phyloP scores from a whole-genome alignment of 2,113 vertebrate genomes.

The Cinclus mexicanus region DNA sequence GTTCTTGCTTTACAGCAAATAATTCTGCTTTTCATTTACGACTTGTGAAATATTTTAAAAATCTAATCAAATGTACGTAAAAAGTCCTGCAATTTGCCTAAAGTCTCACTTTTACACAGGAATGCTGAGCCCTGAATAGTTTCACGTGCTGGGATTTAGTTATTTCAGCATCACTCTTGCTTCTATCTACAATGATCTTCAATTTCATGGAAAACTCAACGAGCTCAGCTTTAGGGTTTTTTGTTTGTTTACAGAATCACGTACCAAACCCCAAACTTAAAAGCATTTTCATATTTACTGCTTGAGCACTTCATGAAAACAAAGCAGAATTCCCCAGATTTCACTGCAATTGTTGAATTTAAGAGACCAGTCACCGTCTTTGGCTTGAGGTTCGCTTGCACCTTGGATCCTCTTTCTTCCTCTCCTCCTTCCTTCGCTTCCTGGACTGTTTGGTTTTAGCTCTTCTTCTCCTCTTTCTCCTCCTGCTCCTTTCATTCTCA shows the following conservation, averaged over 20 bases:
- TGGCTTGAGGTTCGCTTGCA: constrained; percentile 57
- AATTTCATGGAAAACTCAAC: background rate
- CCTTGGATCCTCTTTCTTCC: constrained; percentile 69
- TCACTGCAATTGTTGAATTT: background rate
- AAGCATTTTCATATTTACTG: background rate
- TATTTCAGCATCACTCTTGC: background rate
- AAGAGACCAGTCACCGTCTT: constrained; percentile 68
- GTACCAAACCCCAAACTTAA: background rate
- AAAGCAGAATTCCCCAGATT: background rate
- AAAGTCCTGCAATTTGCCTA: background rate
- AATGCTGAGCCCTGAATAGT: background rate
- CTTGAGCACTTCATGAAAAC: background rate
- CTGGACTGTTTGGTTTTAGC: constrained; percentile 81
- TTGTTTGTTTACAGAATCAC: background rate
- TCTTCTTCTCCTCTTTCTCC: constrained; percentile 79
- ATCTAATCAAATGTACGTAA: background rate
- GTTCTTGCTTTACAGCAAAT: background rate
- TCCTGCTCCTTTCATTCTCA: constrained; percentile 79
- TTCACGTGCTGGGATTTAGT: background rate
- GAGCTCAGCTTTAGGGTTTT: background rate
- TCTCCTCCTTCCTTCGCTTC: constrained; percentile 78
- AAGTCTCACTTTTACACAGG: background rate
- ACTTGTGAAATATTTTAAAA: background rate
- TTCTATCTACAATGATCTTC: background rate
- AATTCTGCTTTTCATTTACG: background rate